A percentile compares a stretch with the other conserved stretches of the same genome.
These are phyloP conservation scores for Colistium nudipinnis DNA, from an alignment of 2,113 vertebrate species.

Conservation along the genomic window DNA sequence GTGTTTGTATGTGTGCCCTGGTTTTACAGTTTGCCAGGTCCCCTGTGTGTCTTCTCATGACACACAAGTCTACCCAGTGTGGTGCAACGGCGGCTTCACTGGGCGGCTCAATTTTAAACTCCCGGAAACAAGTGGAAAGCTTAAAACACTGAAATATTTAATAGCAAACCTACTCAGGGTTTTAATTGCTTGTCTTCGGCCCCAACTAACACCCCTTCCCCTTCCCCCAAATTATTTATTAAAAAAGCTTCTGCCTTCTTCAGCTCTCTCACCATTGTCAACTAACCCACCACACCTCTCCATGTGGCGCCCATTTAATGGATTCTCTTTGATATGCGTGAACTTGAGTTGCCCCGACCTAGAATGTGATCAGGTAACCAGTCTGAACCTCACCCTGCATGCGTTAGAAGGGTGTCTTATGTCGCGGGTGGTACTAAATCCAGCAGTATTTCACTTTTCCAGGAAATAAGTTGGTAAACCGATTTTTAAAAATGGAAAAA, in stretches of 20 bases:
- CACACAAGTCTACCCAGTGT: slow-evolving; percentile 40
- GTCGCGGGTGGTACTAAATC: slow-evolving; percentile 28
- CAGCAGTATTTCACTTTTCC: slow-evolving; percentile 38
- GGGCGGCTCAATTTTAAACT: slow-evolving; percentile 35
- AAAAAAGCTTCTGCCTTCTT: slow-evolving; percentile 9
- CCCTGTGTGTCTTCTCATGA: slow-evolving; percentile 42
- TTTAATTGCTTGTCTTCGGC: slow-evolving; percentile 39
- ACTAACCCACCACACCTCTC: slow-evolving; percentile 21
- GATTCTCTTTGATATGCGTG: slow-evolving; percentile 68
- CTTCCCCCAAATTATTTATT: slow-evolving; percentile 46
- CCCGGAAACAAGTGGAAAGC: not conserved
- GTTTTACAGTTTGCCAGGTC: slow-evolving; percentile 61
- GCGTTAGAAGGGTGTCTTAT: slow-evolving; percentile 27
- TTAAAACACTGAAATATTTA: slow-evolving; percentile 26
- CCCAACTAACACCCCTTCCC: too few relatives aligned
- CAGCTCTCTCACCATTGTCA: slow-evolving; percentile 5
- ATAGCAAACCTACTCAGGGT: slow-evolving; percentile 21
- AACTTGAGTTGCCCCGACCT: slow-evolving; percentile 47
- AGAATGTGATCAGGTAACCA: slow-evolving; percentile 49
- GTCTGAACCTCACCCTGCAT: slow-evolving; percentile 29
- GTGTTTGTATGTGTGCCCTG: slow-evolving; percentile 61
- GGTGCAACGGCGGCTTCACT: slow-evolving; percentile 3
- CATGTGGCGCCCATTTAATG: slow-evolving; percentile 39
- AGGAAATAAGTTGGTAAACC: slow-evolving; percentile 25
- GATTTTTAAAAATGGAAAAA: slow-evolving; percentile 20